Evolutionary conservation across 2,888 invertebrate genomes (phyloP), one percentile per base, ranked within the genome.

Genomic region (Aradus depressus): DNA sequence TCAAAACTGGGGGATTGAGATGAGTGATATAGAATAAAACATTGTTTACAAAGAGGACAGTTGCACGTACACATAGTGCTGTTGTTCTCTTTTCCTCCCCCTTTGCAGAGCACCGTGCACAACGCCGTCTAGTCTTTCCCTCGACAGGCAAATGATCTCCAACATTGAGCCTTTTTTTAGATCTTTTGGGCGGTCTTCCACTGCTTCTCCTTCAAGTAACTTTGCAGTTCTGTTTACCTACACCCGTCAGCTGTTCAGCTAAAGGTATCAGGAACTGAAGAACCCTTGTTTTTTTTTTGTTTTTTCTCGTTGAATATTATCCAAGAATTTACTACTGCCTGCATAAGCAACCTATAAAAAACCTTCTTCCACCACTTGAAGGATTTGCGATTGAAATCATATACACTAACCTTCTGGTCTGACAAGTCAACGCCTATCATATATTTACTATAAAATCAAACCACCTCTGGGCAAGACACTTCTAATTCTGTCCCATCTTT

Each of bases 361-460:
- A 62, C 54, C 42, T 63, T 62, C 43, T 58, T 57, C 61, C 59
- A 59, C 59, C 61, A 62, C 55, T 64, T 63, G 10, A 19, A 54
- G 23, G 60, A 60, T 54, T 60, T 62, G 31, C 61, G 52, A 50
- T 61, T 58, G n/a, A 58, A 44, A 34, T 63, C 59, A 51, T 63
- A 62, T 21, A 60, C 26, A 34, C 53, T 50, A 28, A 56, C 52
- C 49, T 59, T 58, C 45, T 63, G 62, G 43, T 63, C 62, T 3
- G 61, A 59, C 39, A 60, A 45, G 58, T 63, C 60, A 14, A 62
- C 62, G 3, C 60, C 61, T 43, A 58, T 57, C 61, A 62, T 60
- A 23, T 55, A 39, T 38, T 58, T 39, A 31, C 56, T 61, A 50
- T 62, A 62, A 35, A 57, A 58, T 18, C 47, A 49, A 47, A 60